Evolutionary conservation across 1,140 invertebrate species (phyloP).

Genomic region (Magallana gigas): DNA sequence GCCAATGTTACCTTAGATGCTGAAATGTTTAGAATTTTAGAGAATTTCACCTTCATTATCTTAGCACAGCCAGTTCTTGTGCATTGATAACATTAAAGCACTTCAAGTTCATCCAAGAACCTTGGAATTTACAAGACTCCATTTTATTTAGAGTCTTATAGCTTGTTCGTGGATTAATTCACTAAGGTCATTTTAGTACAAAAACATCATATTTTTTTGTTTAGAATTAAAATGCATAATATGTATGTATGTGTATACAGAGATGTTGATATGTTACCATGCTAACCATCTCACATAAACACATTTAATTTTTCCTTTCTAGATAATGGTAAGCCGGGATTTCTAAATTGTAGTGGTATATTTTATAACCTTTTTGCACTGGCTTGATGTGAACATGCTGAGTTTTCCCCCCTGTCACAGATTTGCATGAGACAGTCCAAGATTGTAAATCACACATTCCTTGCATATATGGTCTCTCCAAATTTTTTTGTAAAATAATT

Average conservation of each 20-base stretch:
- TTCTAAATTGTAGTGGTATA: constrained; percentile 23
- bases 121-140: background rate
- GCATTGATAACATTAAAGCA: constrained; percentile 7
- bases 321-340: constrained; percentile 29
- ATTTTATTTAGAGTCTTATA: background rate
- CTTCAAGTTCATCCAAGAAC: constrained; percentile 5
- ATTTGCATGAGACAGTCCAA: constrained; percentile 14
- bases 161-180: background rate
- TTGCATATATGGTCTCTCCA: background rate
- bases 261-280: background rate
- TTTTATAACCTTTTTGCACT: constrained; percentile 34
- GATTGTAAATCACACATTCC: background rate
- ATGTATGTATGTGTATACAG: background rate
- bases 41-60: constrained; percentile 19
- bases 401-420: background rate
- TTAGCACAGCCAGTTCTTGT: background rate
- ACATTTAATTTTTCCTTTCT: constrained; percentile 32
- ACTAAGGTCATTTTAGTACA: too few relatives aligned
- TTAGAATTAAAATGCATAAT: background rate
- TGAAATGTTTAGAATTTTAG: constrained; percentile 20
- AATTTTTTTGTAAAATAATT: too few relatives aligned
- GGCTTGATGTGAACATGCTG: constrained; percentile 11
- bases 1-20: background rate
- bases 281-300: background rate
- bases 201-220: too few relatives aligned